These are phyloP conservation scores for Labroides dimidiatus DNA, from an alignment of 2,797 vertebrate species.

Conservation along the genomic window DNA sequence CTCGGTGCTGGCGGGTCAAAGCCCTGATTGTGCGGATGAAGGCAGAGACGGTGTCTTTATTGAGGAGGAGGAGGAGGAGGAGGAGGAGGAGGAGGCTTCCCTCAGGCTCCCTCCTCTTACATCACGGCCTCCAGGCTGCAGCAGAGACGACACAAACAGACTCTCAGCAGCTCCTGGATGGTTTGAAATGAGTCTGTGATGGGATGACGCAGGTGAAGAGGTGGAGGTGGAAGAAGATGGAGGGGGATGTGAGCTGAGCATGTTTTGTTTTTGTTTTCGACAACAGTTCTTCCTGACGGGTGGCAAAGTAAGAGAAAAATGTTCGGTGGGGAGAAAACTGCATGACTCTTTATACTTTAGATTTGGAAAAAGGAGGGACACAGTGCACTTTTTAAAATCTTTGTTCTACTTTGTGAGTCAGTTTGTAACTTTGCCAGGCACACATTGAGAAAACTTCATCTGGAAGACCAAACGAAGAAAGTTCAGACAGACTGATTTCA, in stretches of 20 bases:
- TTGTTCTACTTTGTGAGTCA: too few species aligned
- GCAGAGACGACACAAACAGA: conserved; percentile 24
- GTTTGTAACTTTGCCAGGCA: too few species aligned
- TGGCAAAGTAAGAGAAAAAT: too few species aligned
- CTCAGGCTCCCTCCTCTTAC: conserved; percentile 54
- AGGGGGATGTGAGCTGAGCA: not conserved
- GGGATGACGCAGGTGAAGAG: conserved; percentile 30
- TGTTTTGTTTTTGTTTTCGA: conserved; percentile 11
- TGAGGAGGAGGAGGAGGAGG: conserved; percentile 9
- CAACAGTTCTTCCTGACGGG: too few species aligned
- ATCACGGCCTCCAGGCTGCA: conserved; percentile 43
- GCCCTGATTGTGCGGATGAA: conserved; percentile 71
- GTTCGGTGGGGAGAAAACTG: not conserved
- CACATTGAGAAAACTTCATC: too few species aligned
- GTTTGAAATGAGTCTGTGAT: conserved; percentile 8
- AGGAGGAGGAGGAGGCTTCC: conserved; percentile 39
- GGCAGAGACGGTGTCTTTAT: conserved; percentile 47
- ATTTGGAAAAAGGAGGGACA: too few species aligned
- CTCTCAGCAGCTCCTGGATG: conserved; percentile 4
- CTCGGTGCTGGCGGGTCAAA: conserved; percentile 63
- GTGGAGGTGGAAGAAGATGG: not conserved
- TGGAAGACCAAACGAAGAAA: too few species aligned
- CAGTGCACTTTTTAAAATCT: too few species aligned
- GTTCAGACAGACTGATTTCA: too few species aligned
- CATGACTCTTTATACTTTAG: too few species aligned